Evolutionary conservation across 2,888 invertebrate genomes (phyloP), one percentile per base, ranked within the genome.

Genomic region (Tuta absoluta): DNA sequence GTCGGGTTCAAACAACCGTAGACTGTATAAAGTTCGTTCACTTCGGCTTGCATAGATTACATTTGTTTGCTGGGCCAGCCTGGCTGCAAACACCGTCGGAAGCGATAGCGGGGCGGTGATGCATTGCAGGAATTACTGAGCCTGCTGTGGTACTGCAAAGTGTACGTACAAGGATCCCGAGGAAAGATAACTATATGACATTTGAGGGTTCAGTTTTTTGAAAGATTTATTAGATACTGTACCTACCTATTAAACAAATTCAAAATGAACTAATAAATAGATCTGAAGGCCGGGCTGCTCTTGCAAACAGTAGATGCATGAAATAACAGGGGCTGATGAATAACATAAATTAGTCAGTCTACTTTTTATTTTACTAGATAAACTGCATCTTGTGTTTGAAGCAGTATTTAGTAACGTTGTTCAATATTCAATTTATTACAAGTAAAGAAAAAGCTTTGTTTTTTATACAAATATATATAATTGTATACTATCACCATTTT

Each of bases 61-160:
- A 67, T 64, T 70, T 70, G 72, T 70, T 74, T 69, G 73, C 63
- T 49, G 33, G 63, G 24, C 33, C 58, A 14, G 14, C 65, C 41
- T 49, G 70, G 70, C 73, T 73, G 75, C 75, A 77, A 79, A 79
- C 79, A 80, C 80, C 72, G 82, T 73, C 75, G 85, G 82, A 82
- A 74, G 66, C 67, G 84, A 85, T 85, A 85, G 75, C 71, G 68
- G 49, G 48, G 61, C 28, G 58, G 19, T 63, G 49, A 63, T 61
- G 33, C 51, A 60, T 61, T 51, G 51, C 24, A 59, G 51, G 38
- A 24, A 56, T 53, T 60, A 57, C 45, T 48, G 38, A 37, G 41
- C 62, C 11, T 41, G 49, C 58, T 58, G 37, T 37, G 37, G 38
- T 38, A 21, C 37, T 58, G 38, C 58, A 38, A 12, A 5, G 14